Conservation (phyloP, 2,888 invertebrate genomes). For the Rhogogaster chlorosoma region DNA sequence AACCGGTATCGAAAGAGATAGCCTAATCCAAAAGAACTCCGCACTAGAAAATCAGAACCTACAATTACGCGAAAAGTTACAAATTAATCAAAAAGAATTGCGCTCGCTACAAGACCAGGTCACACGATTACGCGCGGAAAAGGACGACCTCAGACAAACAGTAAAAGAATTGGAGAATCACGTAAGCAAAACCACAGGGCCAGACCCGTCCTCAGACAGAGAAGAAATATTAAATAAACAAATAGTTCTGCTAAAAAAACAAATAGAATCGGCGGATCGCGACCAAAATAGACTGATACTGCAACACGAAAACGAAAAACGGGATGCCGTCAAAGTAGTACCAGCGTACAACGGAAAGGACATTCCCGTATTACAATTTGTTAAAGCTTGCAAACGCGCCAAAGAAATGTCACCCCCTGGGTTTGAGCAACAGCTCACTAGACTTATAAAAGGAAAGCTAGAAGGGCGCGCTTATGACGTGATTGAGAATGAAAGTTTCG, state of each 20-base stretch:
- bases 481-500: background rate
- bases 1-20: background rate
- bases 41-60: background rate
- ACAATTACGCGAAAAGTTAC: too few relatives aligned
- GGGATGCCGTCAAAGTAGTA: background rate
- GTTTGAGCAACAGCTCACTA: background rate
- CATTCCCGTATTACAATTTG: background rate
- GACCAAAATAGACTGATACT: too few relatives aligned
- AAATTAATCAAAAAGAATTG: too few relatives aligned
- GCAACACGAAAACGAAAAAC: too few relatives aligned
- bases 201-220: too few relatives aligned
- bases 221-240: too few relatives aligned
- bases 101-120: too few relatives aligned
- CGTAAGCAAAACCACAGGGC: too few relatives aligned
- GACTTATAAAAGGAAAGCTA: background rate
- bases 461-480: conserved; percentile 2
- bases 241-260: background rate
- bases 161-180: too few relatives aligned
- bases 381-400: background rate
- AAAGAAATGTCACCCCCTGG: background rate
- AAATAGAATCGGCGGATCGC: background rate
- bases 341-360: background rate
- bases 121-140: too few relatives aligned
- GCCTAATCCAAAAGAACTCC: background rate
- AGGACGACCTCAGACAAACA: too few relatives aligned